These are phyloP conservation scores for Elgaria multicarinata DNA, from an alignment of 2,113 vertebrate genomes.

Conservation along the genomic window DNA sequence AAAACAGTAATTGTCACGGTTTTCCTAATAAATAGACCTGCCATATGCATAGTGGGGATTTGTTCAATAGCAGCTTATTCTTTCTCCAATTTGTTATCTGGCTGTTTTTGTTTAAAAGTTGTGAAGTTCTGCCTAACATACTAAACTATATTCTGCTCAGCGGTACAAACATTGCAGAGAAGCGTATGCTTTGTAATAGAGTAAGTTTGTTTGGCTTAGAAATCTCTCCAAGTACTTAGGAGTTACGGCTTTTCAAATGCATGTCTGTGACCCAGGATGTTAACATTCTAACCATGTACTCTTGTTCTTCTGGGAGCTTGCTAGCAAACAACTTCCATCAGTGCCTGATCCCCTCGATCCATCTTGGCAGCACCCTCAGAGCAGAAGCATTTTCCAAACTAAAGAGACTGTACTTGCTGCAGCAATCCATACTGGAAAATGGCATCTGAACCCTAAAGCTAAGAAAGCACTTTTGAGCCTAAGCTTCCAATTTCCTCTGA, in stretches of 20 bases:
- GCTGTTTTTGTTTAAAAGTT: background rate
- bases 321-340: slow-evolving; percentile 35
- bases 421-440: slow-evolving; percentile 61
- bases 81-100: slow-evolving; percentile 50
- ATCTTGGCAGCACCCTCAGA: slow-evolving; percentile 45
- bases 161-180: slow-evolving; percentile 19
- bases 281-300: slow-evolving; percentile 49
- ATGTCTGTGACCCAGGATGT: slow-evolving; percentile 37
- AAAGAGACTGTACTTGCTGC: slow-evolving; percentile 7
- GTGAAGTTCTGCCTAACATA: slow-evolving; percentile 1
- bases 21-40: slow-evolving; percentile 46
- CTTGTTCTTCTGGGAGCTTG: slow-evolving; percentile 27
- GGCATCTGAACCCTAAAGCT: slow-evolving; percentile 68
- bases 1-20: slow-evolving; percentile 41
- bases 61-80: slow-evolving; percentile 52
- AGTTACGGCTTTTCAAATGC: slow-evolving; percentile 35
- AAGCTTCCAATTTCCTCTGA: slow-evolving; percentile 57
- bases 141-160: background rate
- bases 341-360: slow-evolving; percentile 50
- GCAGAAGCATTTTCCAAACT: slow-evolving; percentile 49
- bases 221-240: slow-evolving; percentile 31
- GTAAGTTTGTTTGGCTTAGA: background rate
- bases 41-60: slow-evolving; percentile 13
- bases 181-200: background rate
- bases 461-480: slow-evolving; percentile 65